phyloP scores from a whole-genome alignment of 2,113 vertebrate genomes.

The Corydoras maculifer region DNA sequence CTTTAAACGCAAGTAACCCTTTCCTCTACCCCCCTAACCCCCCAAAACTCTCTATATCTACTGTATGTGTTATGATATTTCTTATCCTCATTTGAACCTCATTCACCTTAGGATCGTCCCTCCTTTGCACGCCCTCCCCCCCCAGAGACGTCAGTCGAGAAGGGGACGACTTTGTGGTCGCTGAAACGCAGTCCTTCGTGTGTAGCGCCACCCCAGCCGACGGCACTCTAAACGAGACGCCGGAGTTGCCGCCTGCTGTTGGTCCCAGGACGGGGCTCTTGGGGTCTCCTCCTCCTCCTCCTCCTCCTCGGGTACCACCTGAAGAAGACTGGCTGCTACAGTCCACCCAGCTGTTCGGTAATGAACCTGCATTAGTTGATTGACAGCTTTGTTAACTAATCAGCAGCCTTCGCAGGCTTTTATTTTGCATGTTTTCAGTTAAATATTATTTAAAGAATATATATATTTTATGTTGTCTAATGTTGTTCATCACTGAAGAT shows the following conservation, averaged over 20 bases:
- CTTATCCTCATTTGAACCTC: background rate
- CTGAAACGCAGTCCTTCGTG: constrained; percentile 61
- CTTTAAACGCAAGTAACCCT: constrained; percentile 42
- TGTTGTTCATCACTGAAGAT: no score
- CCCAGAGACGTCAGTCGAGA: constrained; percentile 44
- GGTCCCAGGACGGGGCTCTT: constrained; percentile 42
- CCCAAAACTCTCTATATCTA: background rate
- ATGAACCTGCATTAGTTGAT: background rate
- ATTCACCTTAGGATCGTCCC: constrained; percentile 30
- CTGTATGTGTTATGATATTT: background rate
- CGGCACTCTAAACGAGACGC: constrained; percentile 24
- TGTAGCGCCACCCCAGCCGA: constrained; percentile 13
- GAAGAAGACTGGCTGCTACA: constrained; percentile 44
- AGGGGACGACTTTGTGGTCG: constrained; percentile 52
- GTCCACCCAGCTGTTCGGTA: constrained; percentile 45
- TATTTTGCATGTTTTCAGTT: no score
- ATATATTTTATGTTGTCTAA: no score
- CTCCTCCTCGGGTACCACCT: constrained; percentile 22
- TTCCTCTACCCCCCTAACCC: no score
- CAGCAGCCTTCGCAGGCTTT: no score
- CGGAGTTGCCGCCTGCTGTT: background rate
- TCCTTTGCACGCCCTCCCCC: constrained; percentile 7
- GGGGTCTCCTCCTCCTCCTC: constrained; percentile 45
- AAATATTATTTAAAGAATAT: no score
- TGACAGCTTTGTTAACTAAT: no score